phyloP scores from a whole-genome alignment of 2,113 vertebrate species.

The Daubentonia madagascariensis region DNA sequence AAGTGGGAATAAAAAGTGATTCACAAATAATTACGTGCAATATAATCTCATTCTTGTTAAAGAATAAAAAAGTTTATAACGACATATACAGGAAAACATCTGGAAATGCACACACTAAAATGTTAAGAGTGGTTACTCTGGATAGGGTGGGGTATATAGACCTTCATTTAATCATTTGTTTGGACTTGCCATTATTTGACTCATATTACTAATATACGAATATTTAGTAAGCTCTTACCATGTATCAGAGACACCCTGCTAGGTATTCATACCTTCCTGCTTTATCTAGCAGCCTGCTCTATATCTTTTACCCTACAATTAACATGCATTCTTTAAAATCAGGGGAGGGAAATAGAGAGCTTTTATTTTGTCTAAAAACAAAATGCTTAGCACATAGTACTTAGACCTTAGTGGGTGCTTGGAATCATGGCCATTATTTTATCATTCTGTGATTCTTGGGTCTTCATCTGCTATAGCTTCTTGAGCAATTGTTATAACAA shows the following conservation, averaged over 20 bases:
- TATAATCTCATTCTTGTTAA: neutral
- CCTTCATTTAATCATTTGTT: neutral
- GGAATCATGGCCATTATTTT: neutral
- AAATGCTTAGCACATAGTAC: neutral
- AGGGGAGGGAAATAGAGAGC: neutral
- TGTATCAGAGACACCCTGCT: neutral
- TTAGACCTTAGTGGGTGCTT: neutral
- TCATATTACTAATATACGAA: too few relatives aligned
- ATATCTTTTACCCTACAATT: neutral
- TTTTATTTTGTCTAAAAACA: neutral
- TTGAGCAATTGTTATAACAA: neutral
- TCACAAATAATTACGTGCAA: neutral
- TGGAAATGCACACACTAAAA: neutral
- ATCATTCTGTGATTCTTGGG: neutral
- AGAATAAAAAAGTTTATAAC: neutral
- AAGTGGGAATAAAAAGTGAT: neutral
- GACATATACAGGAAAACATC: neutral
- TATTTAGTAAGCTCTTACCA: neutral
- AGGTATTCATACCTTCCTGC: neutral
- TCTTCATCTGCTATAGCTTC: neutral
- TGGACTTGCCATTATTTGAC: neutral
- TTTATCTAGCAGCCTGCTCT: neutral
- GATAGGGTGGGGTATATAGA: rapidly evolving
- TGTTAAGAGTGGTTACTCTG: neutral
- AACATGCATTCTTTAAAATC: neutral